phyloP scores from a whole-genome alignment of 2,113 vertebrate genomes.

The Corythornis vintsioides region DNA sequence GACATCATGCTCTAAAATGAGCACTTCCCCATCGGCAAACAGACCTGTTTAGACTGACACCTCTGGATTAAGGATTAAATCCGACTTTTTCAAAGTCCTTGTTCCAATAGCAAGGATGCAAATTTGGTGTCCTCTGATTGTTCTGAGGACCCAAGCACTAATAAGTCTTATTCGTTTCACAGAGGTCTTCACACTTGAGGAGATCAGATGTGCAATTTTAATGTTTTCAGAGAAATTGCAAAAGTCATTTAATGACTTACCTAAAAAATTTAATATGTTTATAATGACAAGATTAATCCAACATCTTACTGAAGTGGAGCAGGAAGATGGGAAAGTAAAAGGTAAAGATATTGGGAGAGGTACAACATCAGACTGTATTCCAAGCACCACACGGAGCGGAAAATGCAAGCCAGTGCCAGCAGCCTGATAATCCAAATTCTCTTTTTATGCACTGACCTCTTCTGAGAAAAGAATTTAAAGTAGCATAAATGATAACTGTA shows the following conservation, averaged over 20 bases:
- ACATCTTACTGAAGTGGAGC: too few species aligned
- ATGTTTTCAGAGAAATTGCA: too few species aligned
- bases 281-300: too few species aligned
- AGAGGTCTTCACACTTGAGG: too few species aligned
- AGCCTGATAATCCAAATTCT: slow-evolving; percentile 12
- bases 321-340: too few species aligned
- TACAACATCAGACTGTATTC: too few species aligned
- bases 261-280: too few species aligned
- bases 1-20: neutral
- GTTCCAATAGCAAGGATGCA: neutral
- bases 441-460: slow-evolving; percentile 9
- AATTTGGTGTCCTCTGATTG: neutral
- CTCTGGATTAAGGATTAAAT: neutral
- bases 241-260: too few species aligned
- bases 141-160: neutral
- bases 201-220: too few species aligned
- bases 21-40: neutral
- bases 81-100: neutral
- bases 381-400: too few species aligned
- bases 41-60: neutral
- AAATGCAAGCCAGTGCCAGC: neutral
- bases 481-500: neutral
- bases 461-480: slow-evolving; percentile 50
- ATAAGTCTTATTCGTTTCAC: neutral
- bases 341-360: too few species aligned